Evolutionary conservation across 2,797 vertebrate species (phyloP), one percentile per base, ranked within the genome.

Genomic region (Acipenser ruthenus): DNA sequence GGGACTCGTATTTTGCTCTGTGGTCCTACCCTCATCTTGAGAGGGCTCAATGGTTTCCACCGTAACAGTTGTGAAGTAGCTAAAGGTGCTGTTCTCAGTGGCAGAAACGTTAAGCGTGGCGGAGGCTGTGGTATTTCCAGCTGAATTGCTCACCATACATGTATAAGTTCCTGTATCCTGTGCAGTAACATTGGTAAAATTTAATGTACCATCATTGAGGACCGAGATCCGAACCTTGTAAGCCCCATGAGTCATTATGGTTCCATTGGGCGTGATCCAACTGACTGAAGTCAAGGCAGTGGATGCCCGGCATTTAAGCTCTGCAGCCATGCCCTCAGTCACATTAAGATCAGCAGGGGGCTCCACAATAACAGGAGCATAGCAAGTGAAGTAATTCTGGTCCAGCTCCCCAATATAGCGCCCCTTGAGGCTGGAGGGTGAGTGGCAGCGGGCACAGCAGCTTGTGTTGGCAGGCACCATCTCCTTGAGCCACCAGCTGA

Each of bases 401-500:
- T 99, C 97, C 62, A 99, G 87, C 79, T 99, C 97, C 8, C 96
- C 96, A 0, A 99, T 99, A 77, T 99, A 98, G 69, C 94, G 94
- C 72, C 96, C 97, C 82, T 97, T 98, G 78, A 97, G 91, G 71
- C 87, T 93, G 48, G 89, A 60, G 60, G 97, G 97, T 0, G 94
- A 95, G 76, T 94, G 92, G 75, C 97, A 99, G 67, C 97, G 94
- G 60, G 97, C 97, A 8, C 97, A 99, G 73, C 97, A 99, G 73
- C 96, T 97, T 58, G 96, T 99, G 72, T 99, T 99, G 60, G 95
- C 96, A 10, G 95, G 96, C 13, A 98, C 96, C 89, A 98, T 99
- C 82, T 99, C 97, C 80, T 98, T 98, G 65, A 99, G 93, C 97
- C 97, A 99, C 97, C 97, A 99, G 81, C 96, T 99, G 61, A 99